phyloP scores from a whole-genome alignment of 2,113 vertebrate species.

The Anoplopoma fimbria region DNA sequence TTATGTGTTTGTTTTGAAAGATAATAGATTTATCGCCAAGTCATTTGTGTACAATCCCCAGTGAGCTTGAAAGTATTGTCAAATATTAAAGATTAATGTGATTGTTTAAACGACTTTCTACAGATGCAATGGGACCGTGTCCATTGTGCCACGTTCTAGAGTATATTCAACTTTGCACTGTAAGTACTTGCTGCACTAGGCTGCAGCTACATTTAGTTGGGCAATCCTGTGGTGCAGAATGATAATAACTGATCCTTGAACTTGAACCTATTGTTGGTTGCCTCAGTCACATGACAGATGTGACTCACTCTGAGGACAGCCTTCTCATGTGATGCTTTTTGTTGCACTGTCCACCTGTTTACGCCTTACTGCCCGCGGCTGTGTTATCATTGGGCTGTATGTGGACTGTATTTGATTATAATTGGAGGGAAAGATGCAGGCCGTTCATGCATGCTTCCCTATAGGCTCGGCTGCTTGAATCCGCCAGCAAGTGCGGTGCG shows the following conservation, averaged over 20 bases:
- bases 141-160: neutral
- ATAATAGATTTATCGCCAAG: neutral
- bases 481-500: constrained; percentile 47
- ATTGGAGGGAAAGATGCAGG: constrained; percentile 62
- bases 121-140: neutral
- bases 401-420: constrained; percentile 50
- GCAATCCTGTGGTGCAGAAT: neutral
- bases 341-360: neutral
- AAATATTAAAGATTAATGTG: neutral
- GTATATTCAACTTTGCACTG: neutral
- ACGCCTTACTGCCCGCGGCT: constrained; percentile 22
- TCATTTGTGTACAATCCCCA: constrained; percentile 8
- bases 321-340: constrained; percentile 2
- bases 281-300: constrained; percentile 1
- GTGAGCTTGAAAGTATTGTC: neutral
- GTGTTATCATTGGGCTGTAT: constrained; percentile 54
- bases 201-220: neutral
- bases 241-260: neutral
- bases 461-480: constrained; percentile 45
- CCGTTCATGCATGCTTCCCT: constrained; percentile 51
- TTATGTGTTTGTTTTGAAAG: neutral
- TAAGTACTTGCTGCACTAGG: neutral
- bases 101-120: neutral
- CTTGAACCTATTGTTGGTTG: neutral
- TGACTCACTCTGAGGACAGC: neutral